These are phyloP conservation scores for Macrochelys suwanniensis DNA, from an alignment of 2,797 vertebrate genomes.

Conservation along the genomic window DNA sequence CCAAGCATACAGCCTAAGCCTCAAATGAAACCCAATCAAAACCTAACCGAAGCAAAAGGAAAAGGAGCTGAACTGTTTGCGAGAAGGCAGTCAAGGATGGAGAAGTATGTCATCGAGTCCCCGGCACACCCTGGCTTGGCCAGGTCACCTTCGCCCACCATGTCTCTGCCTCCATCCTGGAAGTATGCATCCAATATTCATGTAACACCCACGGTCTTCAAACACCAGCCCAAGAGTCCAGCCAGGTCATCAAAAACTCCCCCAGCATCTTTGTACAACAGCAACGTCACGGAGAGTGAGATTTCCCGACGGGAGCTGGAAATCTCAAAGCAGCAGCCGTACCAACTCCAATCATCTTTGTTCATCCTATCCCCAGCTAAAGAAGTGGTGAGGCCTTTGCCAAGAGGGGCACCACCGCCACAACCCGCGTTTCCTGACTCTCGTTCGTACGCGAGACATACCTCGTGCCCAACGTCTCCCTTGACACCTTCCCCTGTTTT, in stretches of 20 bases:
- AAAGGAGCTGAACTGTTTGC: slow-evolving; percentile 97
- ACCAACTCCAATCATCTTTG: slow-evolving; percentile 93
- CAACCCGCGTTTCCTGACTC: slow-evolving; percentile 80
- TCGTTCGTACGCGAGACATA: slow-evolving; percentile 81
- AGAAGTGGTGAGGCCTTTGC: slow-evolving; percentile 84
- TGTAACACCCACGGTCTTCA: slow-evolving; percentile 86
- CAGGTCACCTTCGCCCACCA: slow-evolving; percentile 93
- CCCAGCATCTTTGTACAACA: slow-evolving; percentile 83
- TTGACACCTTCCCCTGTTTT: slow-evolving; percentile 82
- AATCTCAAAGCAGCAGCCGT: slow-evolving; percentile 90
- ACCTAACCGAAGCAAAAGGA: slow-evolving; percentile 90
- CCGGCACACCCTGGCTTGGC: slow-evolving; percentile 78
- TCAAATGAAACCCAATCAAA: slow-evolving; percentile 89
- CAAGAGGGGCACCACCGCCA: slow-evolving; percentile 86
- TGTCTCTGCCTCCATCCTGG: slow-evolving; percentile 98
- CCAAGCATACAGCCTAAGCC: slow-evolving; percentile 88
- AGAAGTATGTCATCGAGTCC: slow-evolving; percentile 91
- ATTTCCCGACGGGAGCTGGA: slow-evolving; percentile 91
- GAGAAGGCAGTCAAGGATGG: slow-evolving; percentile 96
- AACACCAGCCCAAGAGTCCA: slow-evolving; percentile 85
- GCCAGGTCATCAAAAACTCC: slow-evolving; percentile 86
- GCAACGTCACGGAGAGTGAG: slow-evolving; percentile 85
- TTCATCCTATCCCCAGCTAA: slow-evolving; percentile 93
- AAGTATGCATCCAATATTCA: slow-evolving; percentile 90
- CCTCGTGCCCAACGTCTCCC: slow-evolving; percentile 82